These are phyloP conservation scores for Aleiodes sp. DNA, from an alignment of 1,140 invertebrate genomes.

Conservation along the genomic window DNA sequence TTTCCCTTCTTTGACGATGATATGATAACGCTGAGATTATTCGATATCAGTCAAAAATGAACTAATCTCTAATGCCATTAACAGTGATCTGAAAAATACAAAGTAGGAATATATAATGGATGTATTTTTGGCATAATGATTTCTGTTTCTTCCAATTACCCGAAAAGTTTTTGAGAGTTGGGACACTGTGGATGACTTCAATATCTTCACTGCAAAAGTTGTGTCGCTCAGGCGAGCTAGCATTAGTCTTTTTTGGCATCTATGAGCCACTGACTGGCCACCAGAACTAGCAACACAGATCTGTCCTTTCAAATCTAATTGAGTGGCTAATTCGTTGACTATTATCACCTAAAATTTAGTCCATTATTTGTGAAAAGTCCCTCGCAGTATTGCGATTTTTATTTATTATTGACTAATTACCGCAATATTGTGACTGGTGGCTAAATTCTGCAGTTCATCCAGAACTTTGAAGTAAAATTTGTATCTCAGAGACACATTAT, in stretches of 20 bases:
- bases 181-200: constrained; percentile 48
- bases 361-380: too few species aligned
- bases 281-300: constrained; percentile 46
- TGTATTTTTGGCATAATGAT: too few species aligned
- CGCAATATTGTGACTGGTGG: constrained; percentile 24
- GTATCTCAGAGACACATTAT: constrained; percentile 42
- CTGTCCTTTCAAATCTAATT: constrained; percentile 44
- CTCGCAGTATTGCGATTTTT: too few species aligned
- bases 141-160: too few species aligned
- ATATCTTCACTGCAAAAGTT: constrained; percentile 46
- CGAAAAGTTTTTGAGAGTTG: constrained; percentile 45
- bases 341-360: constrained; percentile 45
- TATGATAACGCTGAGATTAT: too few species aligned
- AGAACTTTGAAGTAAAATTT: constrained; percentile 49
- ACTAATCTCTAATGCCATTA: too few species aligned
- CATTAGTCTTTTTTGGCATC: constrained; percentile 46
- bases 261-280: constrained; percentile 49
- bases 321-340: constrained; percentile 50
- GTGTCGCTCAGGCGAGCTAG: constrained; percentile 39
- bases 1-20: too few species aligned
- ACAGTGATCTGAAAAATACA: too few species aligned
- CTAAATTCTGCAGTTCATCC: constrained; percentile 44
- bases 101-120: too few species aligned
- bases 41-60: too few species aligned
- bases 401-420: not conserved